These are phyloP conservation scores for Scarus forsteni DNA, from an alignment of 2,797 vertebrate species.

Conservation along the genomic window DNA sequence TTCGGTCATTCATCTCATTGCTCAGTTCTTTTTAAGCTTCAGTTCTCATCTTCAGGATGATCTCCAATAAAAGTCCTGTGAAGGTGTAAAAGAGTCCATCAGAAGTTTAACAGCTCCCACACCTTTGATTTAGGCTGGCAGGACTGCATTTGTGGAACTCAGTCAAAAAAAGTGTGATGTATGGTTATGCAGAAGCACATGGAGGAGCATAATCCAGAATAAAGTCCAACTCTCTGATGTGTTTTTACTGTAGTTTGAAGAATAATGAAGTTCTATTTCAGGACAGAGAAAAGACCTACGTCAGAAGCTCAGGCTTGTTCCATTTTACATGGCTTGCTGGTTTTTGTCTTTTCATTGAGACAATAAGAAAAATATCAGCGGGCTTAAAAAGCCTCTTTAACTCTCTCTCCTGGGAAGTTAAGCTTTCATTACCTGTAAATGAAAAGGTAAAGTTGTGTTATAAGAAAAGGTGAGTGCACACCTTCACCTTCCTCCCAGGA, in stretches of 20 bases:
- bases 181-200: too few species aligned
- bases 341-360: not conserved
- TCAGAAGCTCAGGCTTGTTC: not conserved
- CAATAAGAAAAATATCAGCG: not conserved
- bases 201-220: too few species aligned
- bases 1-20: too few species aligned
- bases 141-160: too few species aligned
- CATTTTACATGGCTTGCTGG: not conserved
- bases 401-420: constrained; percentile 31
- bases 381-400: not conserved
- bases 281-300: not conserved
- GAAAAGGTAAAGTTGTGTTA: constrained; percentile 43
- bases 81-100: too few species aligned
- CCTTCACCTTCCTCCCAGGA: constrained; percentile 5
- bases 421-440: constrained; percentile 33
- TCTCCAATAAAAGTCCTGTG: too few species aligned
- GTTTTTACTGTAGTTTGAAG: not conserved
- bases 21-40: too few species aligned
- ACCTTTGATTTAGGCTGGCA: too few species aligned
- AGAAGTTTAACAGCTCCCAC: too few species aligned
- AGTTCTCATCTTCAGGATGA: too few species aligned
- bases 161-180: too few species aligned
- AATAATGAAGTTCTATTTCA: not conserved
- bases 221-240: too few species aligned
- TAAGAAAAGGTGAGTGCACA: constrained; percentile 16